Base-by-base conservation (phyloP, 53 echinoderm and acorn worm genomes). In the Stichopus horrens region DNA sequence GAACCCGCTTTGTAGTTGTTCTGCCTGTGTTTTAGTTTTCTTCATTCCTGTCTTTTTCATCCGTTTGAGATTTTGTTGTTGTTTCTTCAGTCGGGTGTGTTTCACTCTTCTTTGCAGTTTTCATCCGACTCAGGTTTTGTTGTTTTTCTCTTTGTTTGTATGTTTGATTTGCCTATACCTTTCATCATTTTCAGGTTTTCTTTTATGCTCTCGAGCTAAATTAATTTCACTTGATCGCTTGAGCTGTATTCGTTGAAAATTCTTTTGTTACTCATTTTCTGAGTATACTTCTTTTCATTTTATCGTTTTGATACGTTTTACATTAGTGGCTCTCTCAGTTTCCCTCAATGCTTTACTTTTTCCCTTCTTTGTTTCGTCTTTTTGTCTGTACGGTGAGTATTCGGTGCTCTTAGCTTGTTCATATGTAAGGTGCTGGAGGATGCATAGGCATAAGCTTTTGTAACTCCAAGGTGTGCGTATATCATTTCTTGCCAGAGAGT, bases 401-500 rank as follows among this genome's bases (percentile, higher is more conserved):
- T 68, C 18, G 13, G 18, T 68, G 71, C 71, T 68, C 71, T 68
- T 6, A 16, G 71, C 18, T 18, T 68, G 16, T 6, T 68, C 71
- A 68, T 68, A 68, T 55, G 71, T 6, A 68, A 18, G 71, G 16
- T 5, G n/a, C 67, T 16, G 59, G 11, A 11, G 11, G 59, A 9
- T 11, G 11, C 59, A 9, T 59, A 8, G 8, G 59, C 5, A 0
- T 1, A 20, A 5, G 14, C 53, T 57, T 4, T 59, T 59, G 8
- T 11, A 59, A 11, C 59, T 52, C 7, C 6, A 23, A 37, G 22
- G 16, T 77, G 52, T 77, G 52, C 77, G 51, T 51, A 14, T 79
- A 55, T 79, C 5, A n/a, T 20, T 79, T 54, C 55, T 79, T 79
- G 79, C 79, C 79, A 79, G 18, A 54, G 57, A 54, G 53, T 79